Evolutionary conservation across 2,888 invertebrate genomes (phyloP), one percentile per base, ranked within the genome.

Genomic region (Parochlus steinenii): DNA sequence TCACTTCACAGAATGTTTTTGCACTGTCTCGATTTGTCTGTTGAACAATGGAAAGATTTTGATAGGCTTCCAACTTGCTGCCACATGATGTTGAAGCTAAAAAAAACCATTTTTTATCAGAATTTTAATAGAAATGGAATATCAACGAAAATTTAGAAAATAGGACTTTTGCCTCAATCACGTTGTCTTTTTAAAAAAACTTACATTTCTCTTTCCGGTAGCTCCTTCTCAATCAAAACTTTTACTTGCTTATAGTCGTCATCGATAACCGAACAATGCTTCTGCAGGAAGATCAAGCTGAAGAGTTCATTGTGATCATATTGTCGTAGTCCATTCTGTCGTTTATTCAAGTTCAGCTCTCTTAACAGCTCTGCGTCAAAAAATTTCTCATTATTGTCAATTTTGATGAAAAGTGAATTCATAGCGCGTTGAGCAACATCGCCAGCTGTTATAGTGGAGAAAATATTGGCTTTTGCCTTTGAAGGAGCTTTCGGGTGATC

Each of bases 31-130:
- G 30, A n/a, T n/a, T n/a, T 19, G 17, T 30, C 36, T 14, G 24
- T 30, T 28, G 49, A 48, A 38, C 55, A 56, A 33, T 52, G 48
- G 16, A 50, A 48, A 7, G 56, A 52, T 19, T 48, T 48, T 11
- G 55, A 50, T 43, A 56, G 42, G 37, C 55, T 55, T 40, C 55
- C 55, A 42, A 55, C 52, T 33, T 56, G 54, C 39, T 51, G 52
- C 55, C 55, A 56, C 8, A 55, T 51, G 33, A 55, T 53, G 39
- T 55, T 55, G 32, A 56, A 56, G 31, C 55, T 56, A 39, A n/a
- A 18, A 24, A 14, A 34, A 27, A 26, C n/a, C n/a, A n/a, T n/a
- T n/a, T n/a, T n/a, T n/a, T n/a, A n/a, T n/a, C n/a, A n/a, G n/a
- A n/a, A n/a, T n/a, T n/a, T n/a, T n/a, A n/a, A n/a, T n/a, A n/a